These are phyloP conservation scores for Geotrypetes seraphini DNA, from an alignment of 2,797 vertebrate species.

Conservation along the genomic window DNA sequence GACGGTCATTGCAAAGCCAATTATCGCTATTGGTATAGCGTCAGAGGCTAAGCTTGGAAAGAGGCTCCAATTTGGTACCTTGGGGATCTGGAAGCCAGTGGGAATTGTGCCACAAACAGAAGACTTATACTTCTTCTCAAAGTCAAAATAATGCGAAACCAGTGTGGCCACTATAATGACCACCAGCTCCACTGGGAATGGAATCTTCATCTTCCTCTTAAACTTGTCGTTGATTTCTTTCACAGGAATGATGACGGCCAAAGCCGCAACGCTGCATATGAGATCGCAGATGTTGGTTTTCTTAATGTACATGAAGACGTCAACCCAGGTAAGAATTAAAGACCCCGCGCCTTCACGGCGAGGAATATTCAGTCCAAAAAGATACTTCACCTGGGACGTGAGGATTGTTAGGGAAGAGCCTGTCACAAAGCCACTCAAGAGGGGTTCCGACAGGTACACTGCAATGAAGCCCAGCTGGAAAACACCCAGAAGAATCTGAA, in stretches of 20 bases:
- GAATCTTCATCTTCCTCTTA: slow-evolving; percentile 39
- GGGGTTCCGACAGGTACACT: slow-evolving; percentile 43
- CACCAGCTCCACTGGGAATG: slow-evolving; percentile 36
- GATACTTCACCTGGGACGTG: slow-evolving; percentile 44
- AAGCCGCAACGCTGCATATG: slow-evolving; percentile 31
- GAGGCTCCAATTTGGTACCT: slow-evolving; percentile 20
- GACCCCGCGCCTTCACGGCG: slow-evolving; percentile 28
- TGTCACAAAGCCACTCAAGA: slow-evolving; percentile 40
- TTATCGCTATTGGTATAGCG: slow-evolving; percentile 42
- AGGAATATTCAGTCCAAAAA: slow-evolving; percentile 40
- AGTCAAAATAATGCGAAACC: slow-evolving; percentile 27
- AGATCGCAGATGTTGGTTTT: slow-evolving; percentile 41
- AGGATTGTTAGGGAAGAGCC: slow-evolving; percentile 42
- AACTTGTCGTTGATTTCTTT: slow-evolving; percentile 40
- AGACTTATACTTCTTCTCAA: slow-evolving; percentile 15
- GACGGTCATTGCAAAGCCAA: slow-evolving; percentile 40
- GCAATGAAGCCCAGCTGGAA: slow-evolving; percentile 43
- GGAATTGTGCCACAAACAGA: slow-evolving; percentile 36
- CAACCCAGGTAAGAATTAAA: slow-evolving; percentile 34
- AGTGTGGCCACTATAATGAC: slow-evolving; percentile 32
- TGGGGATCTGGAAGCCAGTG: slow-evolving; percentile 40
- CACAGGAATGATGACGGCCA: slow-evolving; percentile 32
- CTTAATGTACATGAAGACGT: slow-evolving; percentile 33
- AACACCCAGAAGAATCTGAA: slow-evolving; percentile 41
- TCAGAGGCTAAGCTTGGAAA: slow-evolving; percentile 38